phyloP scores from a whole-genome alignment of 1,140 invertebrate species.

The Hypsibius dujardini region DNA sequence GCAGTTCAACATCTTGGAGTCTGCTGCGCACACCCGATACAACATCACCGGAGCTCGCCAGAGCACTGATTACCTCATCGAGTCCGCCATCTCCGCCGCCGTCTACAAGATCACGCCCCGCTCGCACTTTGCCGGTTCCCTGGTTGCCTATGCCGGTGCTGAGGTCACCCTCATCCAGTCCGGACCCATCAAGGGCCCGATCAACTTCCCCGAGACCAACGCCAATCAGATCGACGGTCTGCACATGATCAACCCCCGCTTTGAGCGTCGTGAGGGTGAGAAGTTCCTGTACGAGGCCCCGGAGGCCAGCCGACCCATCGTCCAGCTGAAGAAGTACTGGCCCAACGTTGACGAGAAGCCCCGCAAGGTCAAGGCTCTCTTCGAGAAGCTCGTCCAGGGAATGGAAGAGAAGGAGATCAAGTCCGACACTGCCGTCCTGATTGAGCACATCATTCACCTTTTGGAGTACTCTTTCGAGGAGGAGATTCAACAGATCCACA shows the following conservation, averaged over 20 bases:
- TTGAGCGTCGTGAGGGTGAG: background rate
- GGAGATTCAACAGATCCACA: background rate
- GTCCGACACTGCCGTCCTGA: background rate
- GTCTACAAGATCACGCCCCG: conserved; percentile 8
- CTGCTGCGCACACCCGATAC: conserved; percentile 22
- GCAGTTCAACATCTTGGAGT: conserved; percentile 13
- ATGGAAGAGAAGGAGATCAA: background rate
- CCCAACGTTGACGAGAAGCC: conserved; percentile 14
- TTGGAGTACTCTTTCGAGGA: background rate
- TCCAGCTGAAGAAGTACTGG: conserved; percentile 3
- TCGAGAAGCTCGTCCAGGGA: background rate
- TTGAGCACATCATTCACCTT: background rate
- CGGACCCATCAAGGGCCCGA: conserved; percentile 10
- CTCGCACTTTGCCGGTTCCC: conserved; percentile 13
- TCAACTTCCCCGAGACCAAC: conserved; percentile 12
- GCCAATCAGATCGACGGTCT: conserved; percentile 16
- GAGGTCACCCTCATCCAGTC: conserved; percentile 1
- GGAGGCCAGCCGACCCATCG: background rate
- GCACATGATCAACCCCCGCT: conserved; percentile 12
- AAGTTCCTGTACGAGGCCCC: background rate
- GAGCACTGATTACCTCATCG: conserved; percentile 24
- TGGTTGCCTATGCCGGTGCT: conserved; percentile 1
- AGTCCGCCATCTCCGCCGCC: conserved; percentile 24
- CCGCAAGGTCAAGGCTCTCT: conserved; percentile 16
- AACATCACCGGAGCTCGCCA: conserved; percentile 22